Evolutionary conservation across 1,140 invertebrate genomes (phyloP), one percentile per base, ranked within the genome.

Genomic region (Proales similis): DNA sequence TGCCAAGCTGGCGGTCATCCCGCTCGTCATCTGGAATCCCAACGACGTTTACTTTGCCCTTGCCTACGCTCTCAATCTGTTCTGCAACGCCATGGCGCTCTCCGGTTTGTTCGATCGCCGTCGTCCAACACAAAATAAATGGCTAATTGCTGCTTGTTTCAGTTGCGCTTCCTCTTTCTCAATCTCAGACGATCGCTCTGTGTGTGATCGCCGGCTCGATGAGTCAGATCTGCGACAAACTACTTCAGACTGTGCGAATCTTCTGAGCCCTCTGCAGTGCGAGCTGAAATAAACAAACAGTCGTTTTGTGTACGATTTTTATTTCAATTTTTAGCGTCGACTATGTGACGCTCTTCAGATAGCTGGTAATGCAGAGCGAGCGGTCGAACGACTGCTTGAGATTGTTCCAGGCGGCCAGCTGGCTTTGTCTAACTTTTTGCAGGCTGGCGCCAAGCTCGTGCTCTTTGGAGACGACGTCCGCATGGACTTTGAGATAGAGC

Each of bases 401-500:
- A 32, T 77, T 75, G 11, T 78, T 68, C 86, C 87, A 90, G 12
- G 79, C 77, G 63, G 77, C 70, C 4, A 73, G 66, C 64, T 86
- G 83, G 6, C 73, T 69, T 33, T 78, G 74, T 49, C 81, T 77
- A 0, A 90, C 70, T 17, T 77, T 74, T n/a, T 77, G 71, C 30
- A 88, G 68, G 29, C 77, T 76, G 43, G 80, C 69, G 9, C 78
- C 71, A 29, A 90, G 71, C 11, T 79, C 73, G 14, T 76, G 67
- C 12, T 81, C 79, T 46, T 79, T 71, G 0, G 81, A 76, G 32
- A 90, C 77, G 11, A 74, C 69, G 42, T 81, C 79, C 2, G 83
- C 82, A 71, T 94, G 88, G 26, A 83, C 81, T 76, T 93, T 92
- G 9, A 97, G 72, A 78, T 93, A 95, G 14, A 94, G 77, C 47